Conservation (phyloP, 2,888 invertebrate species). For the Eucriotettix oculatus region DNA sequence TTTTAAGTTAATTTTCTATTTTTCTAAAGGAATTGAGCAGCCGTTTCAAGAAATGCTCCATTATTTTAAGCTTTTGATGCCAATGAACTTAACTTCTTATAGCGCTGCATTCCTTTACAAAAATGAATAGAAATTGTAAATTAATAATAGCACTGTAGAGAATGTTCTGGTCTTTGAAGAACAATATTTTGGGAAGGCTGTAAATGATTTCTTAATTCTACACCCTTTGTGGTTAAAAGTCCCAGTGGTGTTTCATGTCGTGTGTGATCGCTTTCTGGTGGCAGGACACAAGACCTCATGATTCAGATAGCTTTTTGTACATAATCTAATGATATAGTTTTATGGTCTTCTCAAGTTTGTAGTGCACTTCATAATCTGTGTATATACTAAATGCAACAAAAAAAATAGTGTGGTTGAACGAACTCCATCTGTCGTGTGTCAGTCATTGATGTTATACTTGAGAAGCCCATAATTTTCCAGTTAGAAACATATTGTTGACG, state of each 20-base stretch:
- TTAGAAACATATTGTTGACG: slow-evolving; percentile 10
- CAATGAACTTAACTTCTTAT: background rate
- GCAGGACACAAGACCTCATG: slow-evolving; percentile 6
- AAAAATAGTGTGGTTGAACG: background rate
- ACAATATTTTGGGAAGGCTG: slow-evolving; percentile 5
- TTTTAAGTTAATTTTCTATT: slow-evolving; percentile 5
- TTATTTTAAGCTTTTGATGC: background rate
- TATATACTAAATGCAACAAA: background rate
- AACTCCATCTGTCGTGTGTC: background rate
- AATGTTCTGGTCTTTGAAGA: background rate
- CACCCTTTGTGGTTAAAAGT: slow-evolving; percentile 11
- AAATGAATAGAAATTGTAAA: slow-evolving; percentile 1
- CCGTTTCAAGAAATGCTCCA: slow-evolving; percentile 1
- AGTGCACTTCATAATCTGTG: slow-evolving; percentile 1
- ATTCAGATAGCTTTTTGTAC: slow-evolving; percentile 15
- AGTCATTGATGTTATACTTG: slow-evolving; percentile 3
- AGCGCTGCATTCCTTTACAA: slow-evolving; percentile 10
- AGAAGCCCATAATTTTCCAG: slow-evolving; percentile 9
- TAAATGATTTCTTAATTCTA: slow-evolving; percentile 13
- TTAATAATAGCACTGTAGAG: background rate
- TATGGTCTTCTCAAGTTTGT: slow-evolving; percentile 13
- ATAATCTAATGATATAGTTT: slow-evolving; percentile 11
- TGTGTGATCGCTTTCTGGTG: slow-evolving; percentile 4
- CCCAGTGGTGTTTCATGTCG: slow-evolving; percentile 11
- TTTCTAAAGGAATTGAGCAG: slow-evolving; percentile 5